Percentiles rank a stretch among this genome's conserved stretches.
These are phyloP conservation scores for Amphiura filiformis DNA, from an alignment of 35 echinoderm and acorn worm species.

Conservation along the genomic window DNA sequence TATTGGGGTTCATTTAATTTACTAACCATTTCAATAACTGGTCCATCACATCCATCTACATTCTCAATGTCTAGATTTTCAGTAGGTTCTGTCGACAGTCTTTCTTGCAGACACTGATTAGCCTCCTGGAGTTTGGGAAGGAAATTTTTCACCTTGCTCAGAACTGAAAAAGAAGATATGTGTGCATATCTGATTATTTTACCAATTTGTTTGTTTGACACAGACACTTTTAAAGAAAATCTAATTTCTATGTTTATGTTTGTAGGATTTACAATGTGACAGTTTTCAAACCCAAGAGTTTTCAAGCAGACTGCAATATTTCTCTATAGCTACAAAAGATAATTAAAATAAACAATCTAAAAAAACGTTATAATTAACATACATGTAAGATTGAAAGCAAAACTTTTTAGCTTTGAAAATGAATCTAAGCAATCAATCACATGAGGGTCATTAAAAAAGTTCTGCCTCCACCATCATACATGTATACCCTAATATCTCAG, in stretches of 20 bases:
- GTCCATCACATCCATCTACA: not conserved
- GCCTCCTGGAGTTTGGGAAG: slow-evolving; percentile 29
- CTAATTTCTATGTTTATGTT: not conserved
- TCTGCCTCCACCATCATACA: too few relatives aligned
- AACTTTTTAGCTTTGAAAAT: too few relatives aligned
- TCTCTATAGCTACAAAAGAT: not conserved
- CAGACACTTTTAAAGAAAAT: not conserved
- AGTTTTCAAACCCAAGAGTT: not conserved
- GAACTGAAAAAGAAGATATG: not conserved
- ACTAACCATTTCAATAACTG: slow-evolving; percentile 31
- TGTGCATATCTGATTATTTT: not conserved
- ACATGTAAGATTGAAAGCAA: too few relatives aligned
- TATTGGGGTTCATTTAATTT: not conserved
- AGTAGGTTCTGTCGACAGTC: not conserved
- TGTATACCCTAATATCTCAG: too few relatives aligned
- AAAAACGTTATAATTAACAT: too few relatives aligned
- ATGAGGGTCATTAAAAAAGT: too few relatives aligned
- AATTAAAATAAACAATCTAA: too few relatives aligned
- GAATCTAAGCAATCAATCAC: too few relatives aligned
- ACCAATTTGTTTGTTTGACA: not conserved
- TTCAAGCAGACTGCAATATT: not conserved
- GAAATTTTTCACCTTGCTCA: slow-evolving; percentile 16
- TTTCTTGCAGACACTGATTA: slow-evolving; percentile 2
- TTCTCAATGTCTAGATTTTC: slow-evolving; percentile 32
- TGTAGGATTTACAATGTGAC: not conserved